phyloP scores from a whole-genome alignment of 2,113 vertebrate genomes.

The Bettongia penicillata region DNA sequence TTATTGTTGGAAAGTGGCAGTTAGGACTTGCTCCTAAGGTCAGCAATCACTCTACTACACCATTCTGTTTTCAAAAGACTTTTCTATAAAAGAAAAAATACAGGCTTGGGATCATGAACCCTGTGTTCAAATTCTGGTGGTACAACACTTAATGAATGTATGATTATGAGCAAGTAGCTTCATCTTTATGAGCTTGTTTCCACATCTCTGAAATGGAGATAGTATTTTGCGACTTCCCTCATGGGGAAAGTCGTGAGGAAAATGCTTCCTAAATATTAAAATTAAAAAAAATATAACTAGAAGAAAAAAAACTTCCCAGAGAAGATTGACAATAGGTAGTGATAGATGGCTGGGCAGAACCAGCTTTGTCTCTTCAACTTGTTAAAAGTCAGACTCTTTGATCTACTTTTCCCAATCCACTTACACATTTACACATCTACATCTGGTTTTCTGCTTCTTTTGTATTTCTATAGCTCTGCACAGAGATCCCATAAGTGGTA shows the following conservation, averaged over 20 bases:
- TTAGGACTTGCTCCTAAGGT: not conserved
- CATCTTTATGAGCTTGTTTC: not conserved
- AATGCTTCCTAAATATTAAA: not conserved
- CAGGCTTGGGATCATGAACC: not conserved
- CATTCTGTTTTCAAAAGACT: not conserved
- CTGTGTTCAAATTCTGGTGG: not conserved
- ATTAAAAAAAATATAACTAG: not conserved
- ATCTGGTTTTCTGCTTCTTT: not conserved
- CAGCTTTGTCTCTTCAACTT: not conserved
- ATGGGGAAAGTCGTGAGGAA: not conserved
- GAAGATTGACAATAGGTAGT: not conserved
- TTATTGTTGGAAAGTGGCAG: not conserved
- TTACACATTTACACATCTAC: not conserved
- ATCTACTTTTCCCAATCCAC: not conserved
- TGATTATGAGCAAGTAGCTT: not conserved
- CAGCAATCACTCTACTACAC: not conserved
- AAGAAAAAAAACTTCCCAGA: not conserved
- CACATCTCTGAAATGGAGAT: not conserved
- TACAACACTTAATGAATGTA: not conserved
- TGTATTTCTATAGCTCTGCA: not conserved
- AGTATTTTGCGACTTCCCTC: not conserved
- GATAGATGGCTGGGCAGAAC: not conserved
- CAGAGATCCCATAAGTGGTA: not conserved
- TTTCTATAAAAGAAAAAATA: not conserved
- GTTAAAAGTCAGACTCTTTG: not conserved